Percentiles rank a stretch among this genome's conserved stretches.
Conservation (phyloP, 1,140 invertebrate species). For the Trissolcus basalis region DNA sequence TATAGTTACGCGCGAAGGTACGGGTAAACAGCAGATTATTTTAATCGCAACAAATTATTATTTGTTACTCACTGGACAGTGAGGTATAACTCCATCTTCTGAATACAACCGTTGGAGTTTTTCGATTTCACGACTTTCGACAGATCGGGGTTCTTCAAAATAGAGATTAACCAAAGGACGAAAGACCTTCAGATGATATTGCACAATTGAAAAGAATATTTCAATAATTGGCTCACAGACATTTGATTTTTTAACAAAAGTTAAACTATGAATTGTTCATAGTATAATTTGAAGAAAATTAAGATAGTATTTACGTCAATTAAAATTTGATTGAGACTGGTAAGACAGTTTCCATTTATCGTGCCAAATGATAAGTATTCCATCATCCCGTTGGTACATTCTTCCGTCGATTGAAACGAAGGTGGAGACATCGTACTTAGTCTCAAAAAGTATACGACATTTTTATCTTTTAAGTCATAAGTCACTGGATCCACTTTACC, state of each 20-base stretch:
- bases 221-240: too few relatives aligned
- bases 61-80: constrained; percentile 32
- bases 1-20: constrained; percentile 14
- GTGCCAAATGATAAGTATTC: constrained; percentile 80
- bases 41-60: constrained; percentile 26
- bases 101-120: constrained; percentile 26
- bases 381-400: constrained; percentile 79
- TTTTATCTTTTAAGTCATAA: constrained; percentile 72
- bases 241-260: too few relatives aligned
- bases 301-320: constrained; percentile 68
- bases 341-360: constrained; percentile 77
- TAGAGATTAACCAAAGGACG: constrained; percentile 76
- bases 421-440: constrained; percentile 79
- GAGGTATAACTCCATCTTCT: constrained; percentile 36
- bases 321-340: constrained; percentile 75
- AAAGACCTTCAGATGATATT: constrained; percentile 71
- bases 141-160: constrained; percentile 63
- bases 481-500: constrained; percentile 77
- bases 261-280: too few relatives aligned
- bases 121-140: constrained; percentile 26
- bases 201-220: too few relatives aligned
- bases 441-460: constrained; percentile 82
- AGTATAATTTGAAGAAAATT: constrained; percentile 51
- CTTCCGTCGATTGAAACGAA: constrained; percentile 72
- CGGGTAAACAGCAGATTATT: constrained; percentile 28